Evolutionary conservation across 2,888 invertebrate genomes (phyloP), one percentile per base, ranked within the genome.

Genomic region (Melieria crassipennis): DNA sequence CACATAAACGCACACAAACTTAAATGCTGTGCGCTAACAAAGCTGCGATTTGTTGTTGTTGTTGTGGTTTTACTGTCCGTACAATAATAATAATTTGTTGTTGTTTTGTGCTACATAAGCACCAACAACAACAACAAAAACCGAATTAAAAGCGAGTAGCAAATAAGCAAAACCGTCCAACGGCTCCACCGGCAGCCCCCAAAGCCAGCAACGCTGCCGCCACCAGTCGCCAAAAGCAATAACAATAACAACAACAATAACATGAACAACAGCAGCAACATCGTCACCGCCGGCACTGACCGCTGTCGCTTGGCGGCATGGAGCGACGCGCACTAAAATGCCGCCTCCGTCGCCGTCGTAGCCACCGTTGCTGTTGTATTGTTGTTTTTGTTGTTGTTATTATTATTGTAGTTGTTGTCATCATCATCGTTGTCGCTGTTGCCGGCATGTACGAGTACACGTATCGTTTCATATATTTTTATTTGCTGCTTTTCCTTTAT

Each of bases 201-300:
- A 30, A 30, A 30, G 30, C 30, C 30, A 30, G 30, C 30, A 30
- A 30, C 30, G 30, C 30, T 30, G 30, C 30, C 30, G 30, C 30
- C 30, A 30, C 30, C 30, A 30, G 30, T 30, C 9, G 13, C 52
- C 11, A 9, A 52, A 52, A 52, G 7, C 5, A 52, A 52, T n/a
- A 52, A 52, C n/a, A 52, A 13, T 52, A 13, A 13, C 52, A 52
- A 30, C 30, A 57, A 30, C 30, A 10, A 30, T 57, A 57, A 57
- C n/a, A 57, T 57, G 57, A 57, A 13, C 57, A 57, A 57, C 57
- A 52, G n/a, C 30, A 67, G n/a, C 58, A 46, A 9, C 30, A 16
- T 30, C 10, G 50, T 43, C 42, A 16, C 13, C 55, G 30, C 11
- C 48, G 70, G 47, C 55, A 55, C 30, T 55, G 61, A 46, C 45